Evolutionary conservation across 2,797 vertebrate genomes (phyloP).

Genomic region (Poecilia picta): DNA sequence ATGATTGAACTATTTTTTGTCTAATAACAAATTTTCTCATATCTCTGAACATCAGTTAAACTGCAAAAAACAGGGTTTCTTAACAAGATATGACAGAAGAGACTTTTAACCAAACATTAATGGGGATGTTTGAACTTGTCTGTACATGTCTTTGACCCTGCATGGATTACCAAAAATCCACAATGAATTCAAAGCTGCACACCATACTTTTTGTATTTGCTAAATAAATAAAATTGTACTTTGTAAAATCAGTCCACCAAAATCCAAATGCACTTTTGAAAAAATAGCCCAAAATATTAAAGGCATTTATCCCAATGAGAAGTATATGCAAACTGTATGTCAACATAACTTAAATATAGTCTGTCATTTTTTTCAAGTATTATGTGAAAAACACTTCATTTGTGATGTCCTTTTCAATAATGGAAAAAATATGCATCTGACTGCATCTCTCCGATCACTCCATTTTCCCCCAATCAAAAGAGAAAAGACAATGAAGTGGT

Average conservation of each 20-base stretch:
- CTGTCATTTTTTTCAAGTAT: slow-evolving; percentile 18
- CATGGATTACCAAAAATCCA: background rate
- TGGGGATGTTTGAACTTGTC: background rate
- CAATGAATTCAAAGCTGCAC: background rate
- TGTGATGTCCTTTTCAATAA: slow-evolving; percentile 33
- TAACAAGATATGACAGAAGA: background rate
- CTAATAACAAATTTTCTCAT: slow-evolving; percentile 5
- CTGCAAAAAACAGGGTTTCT: background rate
- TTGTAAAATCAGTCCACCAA: background rate
- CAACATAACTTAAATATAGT: slow-evolving; percentile 39
- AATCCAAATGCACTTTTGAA: background rate
- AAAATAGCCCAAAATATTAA: background rate
- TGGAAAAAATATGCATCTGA: slow-evolving; percentile 45
- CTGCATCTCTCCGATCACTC: slow-evolving; percentile 29
- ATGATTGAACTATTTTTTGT: slow-evolving; percentile 6
- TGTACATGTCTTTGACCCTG: background rate
- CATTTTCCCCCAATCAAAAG: slow-evolving; percentile 45
- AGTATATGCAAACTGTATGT: background rate
- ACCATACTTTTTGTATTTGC: background rate
- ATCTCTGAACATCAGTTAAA: slow-evolving; percentile 15
- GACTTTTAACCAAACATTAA: background rate
- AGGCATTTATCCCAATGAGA: background rate
- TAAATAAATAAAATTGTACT: background rate
- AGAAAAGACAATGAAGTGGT: slow-evolving; percentile 22
- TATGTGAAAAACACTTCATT: slow-evolving; percentile 7